Conservation (phyloP, 2,888 invertebrate genomes). For the Gibbula magus region DNA sequence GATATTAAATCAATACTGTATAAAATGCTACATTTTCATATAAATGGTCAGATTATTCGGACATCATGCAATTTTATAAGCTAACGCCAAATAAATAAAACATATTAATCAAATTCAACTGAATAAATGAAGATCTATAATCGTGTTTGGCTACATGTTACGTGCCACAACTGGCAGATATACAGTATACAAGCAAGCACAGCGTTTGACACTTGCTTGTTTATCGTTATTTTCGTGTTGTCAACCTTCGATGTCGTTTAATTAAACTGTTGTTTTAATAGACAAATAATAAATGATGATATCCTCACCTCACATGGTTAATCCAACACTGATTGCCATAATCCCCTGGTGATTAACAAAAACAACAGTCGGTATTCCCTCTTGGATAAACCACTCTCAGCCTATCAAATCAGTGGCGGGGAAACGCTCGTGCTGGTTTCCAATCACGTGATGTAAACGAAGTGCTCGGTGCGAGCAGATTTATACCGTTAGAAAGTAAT, state of each 20-base stretch:
- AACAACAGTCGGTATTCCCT: background rate
- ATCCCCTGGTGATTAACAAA: background rate
- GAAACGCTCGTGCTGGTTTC: constrained; percentile 51
- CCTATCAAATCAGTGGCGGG: background rate
- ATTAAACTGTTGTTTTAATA: background rate
- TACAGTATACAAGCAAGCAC: background rate
- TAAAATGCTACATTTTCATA: too few relatives aligned
- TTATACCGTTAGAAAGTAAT: background rate
- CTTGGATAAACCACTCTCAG: background rate
- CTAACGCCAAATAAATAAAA: too few relatives aligned
- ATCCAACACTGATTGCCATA: background rate
- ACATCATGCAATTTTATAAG: too few relatives aligned
- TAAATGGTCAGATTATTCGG: too few relatives aligned
- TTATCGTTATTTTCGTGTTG: background rate
- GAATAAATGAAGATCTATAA: too few relatives aligned
- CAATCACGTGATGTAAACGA: constrained; percentile 67
- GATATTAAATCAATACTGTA: too few relatives aligned
- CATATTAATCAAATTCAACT: too few relatives aligned
- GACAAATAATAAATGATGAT: background rate
- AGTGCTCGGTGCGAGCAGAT: background rate
- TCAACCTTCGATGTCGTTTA: background rate
- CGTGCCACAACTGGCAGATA: too few relatives aligned
- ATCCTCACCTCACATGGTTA: constrained; percentile 3
- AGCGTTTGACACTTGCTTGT: background rate
- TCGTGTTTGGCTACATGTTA: too few relatives aligned